Evolutionary conservation across 30 jellyfish, hydroid and myxozoan genomes (phyloP), one percentile per base, ranked within the genome.

Genomic region (Hydra vulgaris): DNA sequence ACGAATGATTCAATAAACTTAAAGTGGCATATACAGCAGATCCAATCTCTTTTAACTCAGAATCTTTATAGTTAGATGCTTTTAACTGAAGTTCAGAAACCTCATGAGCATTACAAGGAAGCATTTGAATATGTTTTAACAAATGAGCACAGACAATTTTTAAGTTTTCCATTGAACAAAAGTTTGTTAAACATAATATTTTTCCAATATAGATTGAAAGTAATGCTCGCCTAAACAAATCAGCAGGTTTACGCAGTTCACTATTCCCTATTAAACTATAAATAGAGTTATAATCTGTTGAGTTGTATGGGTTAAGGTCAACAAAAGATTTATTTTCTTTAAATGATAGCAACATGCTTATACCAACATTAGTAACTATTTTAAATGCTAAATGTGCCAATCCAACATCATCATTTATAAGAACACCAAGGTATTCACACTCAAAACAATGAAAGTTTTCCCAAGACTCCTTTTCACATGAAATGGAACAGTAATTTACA

Each of bases 41-140:
- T 5, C 97, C 97, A 75, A 90, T 90, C 77, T 82, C 97, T 74
- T 82, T 82, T 5, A 82, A 83, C 22, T 85, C 86, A 26, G 95
- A 77, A 18, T 54, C 78, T n/a, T 94, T 95, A 81, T 85, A 71
- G 15, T 79, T 66, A 0, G 79, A 21, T 19, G 56, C 77, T 27
- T 82, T 81, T 56, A 85, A 19, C 21, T 77, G 82, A 15, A 82
- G 85, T 75, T 90, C 95, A 26, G 95, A 85, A 0, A 90, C 87
- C 61, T 90, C 97, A 82, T 90, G 97, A 7, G 97, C 97, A 82
- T 90, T 90, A 54, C 97, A 90, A 22, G 97, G 97, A 0, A 90
- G 95, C 95, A 90, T 90, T 73, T 90, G 97, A 25, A 86, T 84
- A 26, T 90, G 94, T 73, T 83, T 85, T 56, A 90, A 74, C 26